Conservation (phyloP, 2,888 invertebrate species). For the Trichogramma evanescens region DNA sequence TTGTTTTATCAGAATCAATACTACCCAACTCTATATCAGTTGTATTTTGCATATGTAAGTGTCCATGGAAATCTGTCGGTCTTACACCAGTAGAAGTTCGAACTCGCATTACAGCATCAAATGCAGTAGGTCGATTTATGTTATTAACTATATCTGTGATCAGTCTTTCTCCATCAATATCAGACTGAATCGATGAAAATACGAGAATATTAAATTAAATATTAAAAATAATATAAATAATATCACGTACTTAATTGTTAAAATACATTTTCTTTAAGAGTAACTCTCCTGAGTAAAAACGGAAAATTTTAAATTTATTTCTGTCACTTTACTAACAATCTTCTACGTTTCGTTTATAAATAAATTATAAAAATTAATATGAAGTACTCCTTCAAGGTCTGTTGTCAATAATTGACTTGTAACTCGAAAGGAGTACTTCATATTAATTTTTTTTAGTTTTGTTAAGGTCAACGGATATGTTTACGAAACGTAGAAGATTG, state of each 20-base stretch:
- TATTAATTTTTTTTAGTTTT: no score
- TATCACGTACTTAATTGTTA: no score
- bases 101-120: constrained; percentile 95
- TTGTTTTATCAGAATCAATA: constrained; percentile 68
- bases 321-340: no score
- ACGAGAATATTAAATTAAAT: no score
- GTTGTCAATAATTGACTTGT: no score
- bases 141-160: constrained; percentile 76
- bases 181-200: constrained; percentile 57
- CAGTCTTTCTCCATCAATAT: constrained; percentile 82
- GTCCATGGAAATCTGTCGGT: constrained; percentile 94
- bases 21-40: constrained; percentile 95
- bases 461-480: no score
- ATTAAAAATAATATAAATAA: no score
- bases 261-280: no score
- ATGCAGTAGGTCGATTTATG: constrained; percentile 76
- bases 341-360: background rate
- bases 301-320: background rate
- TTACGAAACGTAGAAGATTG: background rate
- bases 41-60: constrained; percentile 96
- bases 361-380: background rate
- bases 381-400: background rate
- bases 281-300: no score
- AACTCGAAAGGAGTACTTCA: no score
- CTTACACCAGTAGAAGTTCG: constrained; percentile 92